A percentile compares a stretch with the other conserved stretches of the same genome.
phyloP scores from a whole-genome alignment of 2,113 vertebrate genomes.

The Austrofundulus limnaeus region DNA sequence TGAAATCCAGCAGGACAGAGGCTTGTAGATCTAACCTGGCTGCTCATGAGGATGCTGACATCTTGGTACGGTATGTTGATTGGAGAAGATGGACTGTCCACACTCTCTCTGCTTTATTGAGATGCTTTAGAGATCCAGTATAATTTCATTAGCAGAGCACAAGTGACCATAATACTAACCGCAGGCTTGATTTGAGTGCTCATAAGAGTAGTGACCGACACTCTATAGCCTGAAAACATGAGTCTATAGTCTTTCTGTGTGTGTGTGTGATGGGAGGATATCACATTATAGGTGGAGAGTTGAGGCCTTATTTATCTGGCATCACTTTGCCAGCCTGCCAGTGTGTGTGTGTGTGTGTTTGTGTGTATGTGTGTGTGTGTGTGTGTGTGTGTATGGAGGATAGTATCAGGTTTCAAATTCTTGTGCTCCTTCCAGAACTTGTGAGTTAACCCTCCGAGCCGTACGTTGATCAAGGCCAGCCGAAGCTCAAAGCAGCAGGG shows the following conservation, averaged over 20 bases:
- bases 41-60: constrained; percentile 34
- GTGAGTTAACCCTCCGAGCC: constrained; percentile 4
- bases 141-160: constrained; percentile 75
- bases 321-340: neutral
- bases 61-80: constrained; percentile 53
- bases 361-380: constrained; percentile 13
- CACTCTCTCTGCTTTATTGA: constrained; percentile 59
- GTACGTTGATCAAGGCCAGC: constrained; percentile 1
- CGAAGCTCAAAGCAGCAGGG: neutral
- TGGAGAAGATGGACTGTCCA: constrained; percentile 70
- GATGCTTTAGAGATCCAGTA: constrained; percentile 60
- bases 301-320: constrained; percentile 29
- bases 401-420: constrained; percentile 2
- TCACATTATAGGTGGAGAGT: constrained; percentile 65
- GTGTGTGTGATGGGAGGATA: constrained; percentile 56
- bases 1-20: constrained; percentile 16
- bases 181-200: constrained; percentile 80
- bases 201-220: constrained; percentile 69
- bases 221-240: constrained; percentile 65
- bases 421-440: neutral
- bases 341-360: too few relatives aligned
- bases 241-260: constrained; percentile 33
- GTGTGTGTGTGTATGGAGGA: too few relatives aligned
- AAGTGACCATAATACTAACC: constrained; percentile 78
- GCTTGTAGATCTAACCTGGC: constrained; percentile 18